Evolutionary conservation across 2,888 invertebrate genomes (phyloP).

Genomic region (Cantharis rufa): DNA sequence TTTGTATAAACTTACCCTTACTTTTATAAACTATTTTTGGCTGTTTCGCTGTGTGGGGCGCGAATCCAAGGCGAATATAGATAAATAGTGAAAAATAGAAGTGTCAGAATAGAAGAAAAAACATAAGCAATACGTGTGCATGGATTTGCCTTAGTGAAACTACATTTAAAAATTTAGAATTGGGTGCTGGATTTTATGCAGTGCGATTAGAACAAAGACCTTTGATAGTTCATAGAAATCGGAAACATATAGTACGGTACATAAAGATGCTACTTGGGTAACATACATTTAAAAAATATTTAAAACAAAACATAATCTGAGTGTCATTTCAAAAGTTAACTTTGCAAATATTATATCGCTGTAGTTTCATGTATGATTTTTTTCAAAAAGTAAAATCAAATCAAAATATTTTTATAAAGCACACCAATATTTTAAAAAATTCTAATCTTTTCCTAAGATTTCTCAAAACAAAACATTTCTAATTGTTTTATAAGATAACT

Average conservation of each 20-base stretch:
- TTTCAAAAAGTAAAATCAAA: constrained; percentile 1
- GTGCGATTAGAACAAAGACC: constrained; percentile 47
- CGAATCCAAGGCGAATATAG: constrained; percentile 59
- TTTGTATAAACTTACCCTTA: constrained; percentile 58
- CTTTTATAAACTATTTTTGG: constrained; percentile 58
- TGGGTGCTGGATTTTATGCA: constrained; percentile 51
- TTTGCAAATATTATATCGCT: constrained; percentile 5
- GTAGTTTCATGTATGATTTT: constrained; percentile 3
- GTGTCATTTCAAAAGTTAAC: constrained; percentile 12
- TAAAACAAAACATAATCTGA: constrained; percentile 28
- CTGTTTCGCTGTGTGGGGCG: constrained; percentile 58
- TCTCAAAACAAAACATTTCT: neutral
- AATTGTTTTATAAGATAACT: constrained; percentile 20
- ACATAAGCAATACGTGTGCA: constrained; percentile 56
- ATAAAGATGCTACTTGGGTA: constrained; percentile 54
- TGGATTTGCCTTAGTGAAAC: constrained; percentile 49
- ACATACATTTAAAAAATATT: constrained; percentile 34
- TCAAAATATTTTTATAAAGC: neutral
- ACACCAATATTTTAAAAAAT: neutral
- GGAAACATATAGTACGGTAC: constrained; percentile 26
- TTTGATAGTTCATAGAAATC: constrained; percentile 32
- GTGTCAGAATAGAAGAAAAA: constrained; percentile 59
- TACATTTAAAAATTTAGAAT: constrained; percentile 33
- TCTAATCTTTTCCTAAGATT: neutral
- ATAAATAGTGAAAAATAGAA: constrained; percentile 60